phyloP scores from a whole-genome alignment of 2,797 vertebrate genomes.

The Yasuhikotakia modesta region DNA sequence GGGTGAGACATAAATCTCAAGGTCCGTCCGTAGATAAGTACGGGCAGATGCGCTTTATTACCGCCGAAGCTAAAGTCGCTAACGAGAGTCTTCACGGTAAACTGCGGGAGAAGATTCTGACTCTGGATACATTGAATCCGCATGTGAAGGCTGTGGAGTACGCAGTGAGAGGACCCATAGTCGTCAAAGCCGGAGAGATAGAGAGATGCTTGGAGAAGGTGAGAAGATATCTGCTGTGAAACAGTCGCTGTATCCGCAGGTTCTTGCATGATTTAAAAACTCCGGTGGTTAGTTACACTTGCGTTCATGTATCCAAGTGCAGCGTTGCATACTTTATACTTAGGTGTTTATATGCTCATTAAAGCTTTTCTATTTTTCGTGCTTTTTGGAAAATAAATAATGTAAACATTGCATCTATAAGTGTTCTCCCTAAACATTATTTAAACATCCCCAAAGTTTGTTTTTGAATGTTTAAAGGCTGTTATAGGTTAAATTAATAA shows the following conservation, averaged over 20 bases:
- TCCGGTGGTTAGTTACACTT: no score
- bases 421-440: no score
- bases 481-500: no score
- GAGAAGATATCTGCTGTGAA: background rate
- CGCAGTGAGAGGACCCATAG: conserved; percentile 87
- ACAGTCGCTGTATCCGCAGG: background rate
- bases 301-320: no score
- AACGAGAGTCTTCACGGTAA: conserved; percentile 54
- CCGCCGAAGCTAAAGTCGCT: conserved; percentile 65
- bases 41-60: conserved; percentile 60
- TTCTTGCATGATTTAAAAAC: background rate
- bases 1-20: conserved; percentile 38
- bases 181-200: conserved; percentile 84
- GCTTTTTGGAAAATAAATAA: no score
- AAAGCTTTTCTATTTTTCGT: no score
- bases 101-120: conserved; percentile 75
- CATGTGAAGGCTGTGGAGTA: conserved; percentile 88
- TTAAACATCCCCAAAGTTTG: no score
- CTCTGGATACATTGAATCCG: conserved; percentile 85
- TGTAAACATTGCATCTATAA: no score
- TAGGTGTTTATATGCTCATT: no score
- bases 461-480: no score
- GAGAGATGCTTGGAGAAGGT: conserved; percentile 84
- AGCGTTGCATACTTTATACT: no score
- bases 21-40: conserved; percentile 36